Conservation (phyloP, 2,113 vertebrate genomes). For the Salvelinus alpinus region DNA sequence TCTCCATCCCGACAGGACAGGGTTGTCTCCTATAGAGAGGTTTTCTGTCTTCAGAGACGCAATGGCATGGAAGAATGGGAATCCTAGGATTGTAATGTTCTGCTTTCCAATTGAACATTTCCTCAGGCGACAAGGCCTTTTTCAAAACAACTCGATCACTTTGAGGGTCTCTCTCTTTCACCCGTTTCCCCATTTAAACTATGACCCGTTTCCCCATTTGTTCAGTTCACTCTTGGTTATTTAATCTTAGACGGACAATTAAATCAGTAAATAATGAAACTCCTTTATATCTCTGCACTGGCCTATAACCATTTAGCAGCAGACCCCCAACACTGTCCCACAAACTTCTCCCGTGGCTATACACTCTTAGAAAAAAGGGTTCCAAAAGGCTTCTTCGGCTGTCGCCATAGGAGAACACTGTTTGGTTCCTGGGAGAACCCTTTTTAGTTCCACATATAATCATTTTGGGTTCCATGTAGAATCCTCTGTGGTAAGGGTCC, state of each 20-base stretch:
- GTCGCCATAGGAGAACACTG: too few relatives aligned
- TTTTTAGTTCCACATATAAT: too few relatives aligned
- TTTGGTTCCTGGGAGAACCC: too few relatives aligned
- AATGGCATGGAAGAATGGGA: background rate
- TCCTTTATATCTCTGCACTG: background rate
- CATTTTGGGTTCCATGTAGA: too few relatives aligned
- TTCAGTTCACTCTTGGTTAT: background rate
- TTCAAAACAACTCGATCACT: background rate
- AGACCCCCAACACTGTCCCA: background rate
- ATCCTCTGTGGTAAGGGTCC: too few relatives aligned
- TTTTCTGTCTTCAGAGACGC: background rate
- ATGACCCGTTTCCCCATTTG: background rate
- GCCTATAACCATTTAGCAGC: background rate
- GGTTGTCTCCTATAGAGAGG: slow-evolving; percentile 63
- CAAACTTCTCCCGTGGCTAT: background rate
- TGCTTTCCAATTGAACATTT: background rate
- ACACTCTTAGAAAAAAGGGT: background rate
- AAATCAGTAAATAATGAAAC: background rate
- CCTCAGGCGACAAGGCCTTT: background rate
- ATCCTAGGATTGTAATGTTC: background rate
- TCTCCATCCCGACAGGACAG: slow-evolving; percentile 69
- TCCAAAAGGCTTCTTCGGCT: too few relatives aligned
- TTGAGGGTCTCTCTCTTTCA: background rate
- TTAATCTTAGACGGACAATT: background rate
- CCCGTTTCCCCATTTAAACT: background rate